Conservation (phyloP, 2,113 vertebrate genomes). For the Phylloscopus trochiloides region DNA sequence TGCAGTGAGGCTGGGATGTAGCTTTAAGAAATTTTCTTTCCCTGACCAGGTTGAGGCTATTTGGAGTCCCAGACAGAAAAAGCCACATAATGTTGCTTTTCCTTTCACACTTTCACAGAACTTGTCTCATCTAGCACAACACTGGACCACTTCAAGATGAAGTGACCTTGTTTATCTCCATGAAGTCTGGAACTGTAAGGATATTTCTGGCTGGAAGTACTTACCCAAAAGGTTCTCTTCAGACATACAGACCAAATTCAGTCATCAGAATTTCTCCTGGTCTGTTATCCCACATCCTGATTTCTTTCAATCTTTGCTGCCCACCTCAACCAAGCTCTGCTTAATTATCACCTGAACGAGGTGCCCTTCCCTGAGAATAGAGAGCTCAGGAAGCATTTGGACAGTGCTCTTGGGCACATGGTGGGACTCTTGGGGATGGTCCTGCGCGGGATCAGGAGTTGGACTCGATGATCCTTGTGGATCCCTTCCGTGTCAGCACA, state of each 20-base stretch:
- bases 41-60: not conserved
- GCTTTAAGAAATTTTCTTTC: not conserved
- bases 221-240: not conserved
- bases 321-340: not conserved
- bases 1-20: not conserved
- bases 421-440: no score
- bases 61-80: not conserved
- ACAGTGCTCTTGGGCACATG: not conserved
- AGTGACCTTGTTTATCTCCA: not conserved
- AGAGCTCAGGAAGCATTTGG: not conserved
- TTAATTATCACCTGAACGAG: not conserved
- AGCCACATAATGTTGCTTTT: not conserved
- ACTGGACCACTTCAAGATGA: not conserved
- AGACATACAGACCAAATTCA: not conserved
- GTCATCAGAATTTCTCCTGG: not conserved
- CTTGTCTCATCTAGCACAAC: not conserved
- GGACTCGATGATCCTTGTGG: not conserved
- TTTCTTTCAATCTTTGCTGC: not conserved
- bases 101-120: not conserved
- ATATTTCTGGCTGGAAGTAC: not conserved
- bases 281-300: not conserved
- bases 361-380: rapidly evolving
- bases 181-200: not conserved
- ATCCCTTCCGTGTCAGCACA: not conserved
- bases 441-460: not conserved